A percentile compares a stretch with the other conserved stretches of the same genome.
Conservation (phyloP, 1,140 invertebrate species). For the Zaprionus davidi region DNA sequence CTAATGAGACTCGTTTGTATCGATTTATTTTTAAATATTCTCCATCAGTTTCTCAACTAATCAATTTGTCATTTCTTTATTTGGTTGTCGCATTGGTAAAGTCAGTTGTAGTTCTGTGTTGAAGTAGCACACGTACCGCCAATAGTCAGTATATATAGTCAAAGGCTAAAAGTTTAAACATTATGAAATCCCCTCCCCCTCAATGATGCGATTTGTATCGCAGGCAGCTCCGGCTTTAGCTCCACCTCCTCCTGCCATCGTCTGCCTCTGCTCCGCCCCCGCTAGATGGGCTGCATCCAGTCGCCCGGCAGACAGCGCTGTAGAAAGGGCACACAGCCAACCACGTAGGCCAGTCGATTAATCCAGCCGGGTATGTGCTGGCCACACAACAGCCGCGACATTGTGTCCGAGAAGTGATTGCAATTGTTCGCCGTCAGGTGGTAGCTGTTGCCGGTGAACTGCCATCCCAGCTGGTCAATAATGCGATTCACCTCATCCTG, state of each 20-base stretch:
- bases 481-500: slow-evolving; percentile 95
- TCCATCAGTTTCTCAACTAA: neutral
- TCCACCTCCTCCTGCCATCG: neutral
- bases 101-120: neutral
- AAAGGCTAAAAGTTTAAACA: neutral
- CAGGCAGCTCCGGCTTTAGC: neutral
- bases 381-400: slow-evolving; percentile 95
- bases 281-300: slow-evolving; percentile 32
- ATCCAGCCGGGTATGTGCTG: slow-evolving; percentile 98
- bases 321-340: slow-evolving; percentile 97
- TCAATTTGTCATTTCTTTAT: neutral
- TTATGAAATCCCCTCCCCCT: neutral
- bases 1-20: too few relatives aligned
- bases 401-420: slow-evolving; percentile 97
- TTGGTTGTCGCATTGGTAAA: neutral
- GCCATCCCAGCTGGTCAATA: slow-evolving; percentile 95
- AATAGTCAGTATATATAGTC: neutral
- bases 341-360: slow-evolving; percentile 97
- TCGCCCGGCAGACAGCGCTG: slow-evolving; percentile 92
- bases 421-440: slow-evolving; percentile 99
- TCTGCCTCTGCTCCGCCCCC: neutral
- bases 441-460: slow-evolving; percentile 97
- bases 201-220: neutral
- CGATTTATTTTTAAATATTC: too few relatives aligned
- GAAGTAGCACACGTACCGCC: neutral